Conservation (phyloP, 1,140 invertebrate species). For the Brachionus manjavacas region DNA sequence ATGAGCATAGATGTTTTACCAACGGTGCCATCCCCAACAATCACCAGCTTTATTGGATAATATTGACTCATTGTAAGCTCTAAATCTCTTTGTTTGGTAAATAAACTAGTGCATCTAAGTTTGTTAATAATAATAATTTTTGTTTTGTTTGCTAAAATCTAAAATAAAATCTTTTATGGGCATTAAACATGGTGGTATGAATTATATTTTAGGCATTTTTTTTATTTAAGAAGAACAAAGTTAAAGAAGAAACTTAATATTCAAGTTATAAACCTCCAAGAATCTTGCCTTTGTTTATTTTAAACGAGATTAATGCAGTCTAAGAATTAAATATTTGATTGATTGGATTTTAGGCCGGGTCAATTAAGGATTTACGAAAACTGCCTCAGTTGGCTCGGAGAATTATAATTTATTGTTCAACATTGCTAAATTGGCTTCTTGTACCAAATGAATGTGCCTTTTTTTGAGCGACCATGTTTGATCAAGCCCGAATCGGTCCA, state of each 20-base stretch:
- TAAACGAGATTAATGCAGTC: neutral
- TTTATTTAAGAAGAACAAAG: neutral
- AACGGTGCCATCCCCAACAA: constrained; percentile 81
- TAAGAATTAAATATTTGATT: neutral
- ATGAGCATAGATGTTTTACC: constrained; percentile 84
- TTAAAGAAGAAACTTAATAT: neutral
- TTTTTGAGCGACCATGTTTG: neutral
- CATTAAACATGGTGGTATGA: neutral
- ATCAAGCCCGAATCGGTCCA: neutral
- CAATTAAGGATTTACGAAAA: neutral
- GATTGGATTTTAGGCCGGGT: neutral
- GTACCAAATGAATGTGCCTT: neutral
- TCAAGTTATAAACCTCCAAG: neutral
- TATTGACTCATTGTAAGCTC: constrained; percentile 37
- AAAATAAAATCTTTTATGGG: neutral
- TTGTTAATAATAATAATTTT: neutral
- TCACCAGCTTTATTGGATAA: constrained; percentile 69
- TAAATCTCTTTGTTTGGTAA: neutral
- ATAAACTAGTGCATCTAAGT: neutral
- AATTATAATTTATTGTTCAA: neutral
- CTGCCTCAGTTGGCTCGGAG: neutral
- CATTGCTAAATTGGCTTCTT: neutral
- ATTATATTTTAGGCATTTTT: neutral
- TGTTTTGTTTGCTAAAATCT: neutral
- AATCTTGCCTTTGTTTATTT: neutral